Percentiles rank a stretch among this genome's conserved stretches.
Evolutionary conservation across 2,113 vertebrate genomes (phyloP).

Genomic region (Erpornis zantholeuca): DNA sequence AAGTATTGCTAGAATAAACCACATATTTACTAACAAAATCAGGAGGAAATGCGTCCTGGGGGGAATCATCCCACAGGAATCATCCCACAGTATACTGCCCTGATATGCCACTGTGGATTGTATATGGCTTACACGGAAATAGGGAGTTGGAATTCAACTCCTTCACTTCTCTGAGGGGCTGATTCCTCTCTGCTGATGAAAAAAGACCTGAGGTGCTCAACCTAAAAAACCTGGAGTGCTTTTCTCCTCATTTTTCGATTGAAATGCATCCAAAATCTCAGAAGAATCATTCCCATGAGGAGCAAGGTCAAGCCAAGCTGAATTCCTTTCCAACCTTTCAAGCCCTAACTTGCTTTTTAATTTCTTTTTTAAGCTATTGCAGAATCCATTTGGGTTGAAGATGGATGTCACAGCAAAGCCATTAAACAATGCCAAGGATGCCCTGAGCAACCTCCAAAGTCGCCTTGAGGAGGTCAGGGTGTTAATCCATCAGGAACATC

Average conservation of each 20-base stretch:
- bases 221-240: background rate
- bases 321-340: background rate
- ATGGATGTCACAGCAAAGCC: background rate
- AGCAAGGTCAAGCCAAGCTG: background rate
- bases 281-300: background rate
- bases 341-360: background rate
- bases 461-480: constrained; percentile 9
- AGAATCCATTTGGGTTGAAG: background rate
- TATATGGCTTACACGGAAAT: accelerated
- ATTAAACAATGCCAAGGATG: constrained; percentile 26
- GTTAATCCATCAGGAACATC: constrained; percentile 44
- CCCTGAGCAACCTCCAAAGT: constrained; percentile 55
- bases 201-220: background rate
- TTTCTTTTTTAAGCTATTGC: background rate
- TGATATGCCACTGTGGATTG: background rate
- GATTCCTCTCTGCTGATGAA: background rate
- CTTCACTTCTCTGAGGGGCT: background rate
- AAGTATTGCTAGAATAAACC: background rate
- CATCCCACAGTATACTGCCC: background rate
- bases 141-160: background rate
- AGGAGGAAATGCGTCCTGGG: background rate
- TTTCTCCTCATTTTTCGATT: accelerated
- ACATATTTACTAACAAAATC: background rate
- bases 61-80: background rate
- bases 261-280: background rate